Percentiles rank a stretch among this genome's conserved stretches.
Conservation (phyloP, 1,140 invertebrate species). For the Euura saliciscinereae region DNA sequence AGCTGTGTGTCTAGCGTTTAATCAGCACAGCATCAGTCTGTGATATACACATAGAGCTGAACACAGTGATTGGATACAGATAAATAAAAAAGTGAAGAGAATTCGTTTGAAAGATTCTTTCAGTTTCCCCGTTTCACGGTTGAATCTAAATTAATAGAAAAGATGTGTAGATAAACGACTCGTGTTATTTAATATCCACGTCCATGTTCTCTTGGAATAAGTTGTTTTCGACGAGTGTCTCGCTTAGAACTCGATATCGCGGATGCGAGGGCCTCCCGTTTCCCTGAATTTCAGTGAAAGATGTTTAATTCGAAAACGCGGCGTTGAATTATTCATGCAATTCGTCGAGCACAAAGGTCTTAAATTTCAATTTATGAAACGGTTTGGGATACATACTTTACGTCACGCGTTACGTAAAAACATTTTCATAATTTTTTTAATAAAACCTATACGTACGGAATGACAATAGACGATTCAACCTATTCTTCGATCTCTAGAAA, state of each 20-base stretch:
- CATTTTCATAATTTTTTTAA: not conserved
- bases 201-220: not conserved
- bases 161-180: too few species aligned
- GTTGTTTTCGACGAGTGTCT: not conserved
- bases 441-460: not conserved
- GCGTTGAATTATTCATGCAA: conserved; percentile 1
- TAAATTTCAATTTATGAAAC: conserved; percentile 8
- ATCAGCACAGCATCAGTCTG: too few species aligned
- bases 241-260: not conserved
- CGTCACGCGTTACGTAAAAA: not conserved
- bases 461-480: not conserved
- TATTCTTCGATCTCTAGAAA: not conserved
- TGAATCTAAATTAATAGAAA: too few species aligned
- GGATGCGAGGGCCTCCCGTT: not conserved
- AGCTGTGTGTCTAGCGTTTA: too few species aligned
- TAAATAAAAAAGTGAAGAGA: too few species aligned
- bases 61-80: too few species aligned
- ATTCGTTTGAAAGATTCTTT: too few species aligned
- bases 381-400: not conserved
- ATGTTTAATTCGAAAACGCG: not conserved
- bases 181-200: too few species aligned
- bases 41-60: too few species aligned
- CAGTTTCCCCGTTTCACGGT: too few species aligned
- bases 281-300: too few species aligned
- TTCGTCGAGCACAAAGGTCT: not conserved